Base-by-base conservation (phyloP, 2,797 vertebrate genomes). In the Pangasius krempfi region DNA sequence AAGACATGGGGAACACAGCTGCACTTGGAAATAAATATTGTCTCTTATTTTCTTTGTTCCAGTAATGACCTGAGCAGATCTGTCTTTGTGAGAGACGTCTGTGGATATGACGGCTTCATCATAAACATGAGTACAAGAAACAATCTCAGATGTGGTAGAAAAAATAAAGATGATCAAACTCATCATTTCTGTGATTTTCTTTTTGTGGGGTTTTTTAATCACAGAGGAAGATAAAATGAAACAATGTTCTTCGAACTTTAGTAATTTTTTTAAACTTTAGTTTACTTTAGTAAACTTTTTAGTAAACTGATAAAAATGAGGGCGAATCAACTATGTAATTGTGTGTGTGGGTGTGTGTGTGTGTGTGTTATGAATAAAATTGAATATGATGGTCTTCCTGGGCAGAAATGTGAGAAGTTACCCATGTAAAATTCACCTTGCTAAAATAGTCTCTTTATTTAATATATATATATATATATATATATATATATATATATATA, bases 21-120 rank as follows among this genome's bases (percentile, higher is more conserved):
- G 30, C 10, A 37, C 18, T 25, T 50, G 27, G 9, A 30, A 68
- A 68, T 22, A 22, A 56, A 70, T 62, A n/a, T 22, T 40, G 7
- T 33, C 12, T 60, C 16, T 50, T 14, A 50, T 50, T 62, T 72
- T 68, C 40, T 82, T n/a, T 89, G 54, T 82, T 86, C 25, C 84
- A 89, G 88, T 83, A 8, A 89, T 89, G 85, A 83, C 44, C 68
- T 89, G 79, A 89, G 25, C 27, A 68, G 64, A 5, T 64, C 3
- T 2, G 33, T 7, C 14, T 60, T 37, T 81, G 13, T 82, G 56
- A 33, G 2, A 60, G 54, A 62, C 4, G 9, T 58, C 30, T 37
- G 30, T 81, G 50, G 54, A 64, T 22, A 80, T 27, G 13, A 60
- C 0, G 5, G 37, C 56, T 60, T 82, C 56, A 4, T 50, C 40